A percentile compares a stretch with the other conserved stretches of the same genome.
Evolutionary conservation across 1,140 invertebrate genomes (phyloP).

Genomic region (Drosophila sp.): DNA sequence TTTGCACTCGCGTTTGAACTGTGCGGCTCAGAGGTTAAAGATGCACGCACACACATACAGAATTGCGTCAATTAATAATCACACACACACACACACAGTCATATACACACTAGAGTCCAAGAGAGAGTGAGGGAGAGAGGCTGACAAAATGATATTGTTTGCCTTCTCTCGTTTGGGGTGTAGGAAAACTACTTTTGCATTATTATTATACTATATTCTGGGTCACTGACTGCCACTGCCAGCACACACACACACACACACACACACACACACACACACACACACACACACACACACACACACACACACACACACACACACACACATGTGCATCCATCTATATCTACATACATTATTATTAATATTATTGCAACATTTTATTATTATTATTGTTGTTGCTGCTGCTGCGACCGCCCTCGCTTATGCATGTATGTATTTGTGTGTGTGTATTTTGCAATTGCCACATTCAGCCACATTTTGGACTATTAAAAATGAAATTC

Average conservation of each 20-base stretch:
- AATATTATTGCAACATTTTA: constrained; percentile 53
- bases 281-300: constrained; percentile 7
- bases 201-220: constrained; percentile 58
- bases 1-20: constrained; percentile 77
- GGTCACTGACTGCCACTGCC: constrained; percentile 62
- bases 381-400: constrained; percentile 5
- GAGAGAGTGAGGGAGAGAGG: background rate
- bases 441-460: constrained; percentile 48
- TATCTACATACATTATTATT: constrained; percentile 34
- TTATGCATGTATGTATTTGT: constrained; percentile 15
- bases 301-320: constrained; percentile 13
- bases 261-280: constrained; percentile 18
- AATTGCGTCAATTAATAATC: constrained; percentile 57
- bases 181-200: constrained; percentile 71
- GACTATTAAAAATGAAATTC: constrained; percentile 55
- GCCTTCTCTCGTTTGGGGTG: constrained; percentile 2
- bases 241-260: constrained; percentile 6
- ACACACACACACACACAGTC: constrained; percentile 21
- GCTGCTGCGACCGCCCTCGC: constrained; percentile 28
- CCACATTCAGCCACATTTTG: constrained; percentile 44
- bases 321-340: constrained; percentile 34
- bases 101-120: background rate
- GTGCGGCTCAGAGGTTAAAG: constrained; percentile 73
- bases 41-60: constrained; percentile 37
- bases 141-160: background rate